Evolutionary conservation across 2,888 invertebrate genomes (phyloP), one percentile per base, ranked within the genome.

Genomic region (Prosopocoilus inquinatus): DNA sequence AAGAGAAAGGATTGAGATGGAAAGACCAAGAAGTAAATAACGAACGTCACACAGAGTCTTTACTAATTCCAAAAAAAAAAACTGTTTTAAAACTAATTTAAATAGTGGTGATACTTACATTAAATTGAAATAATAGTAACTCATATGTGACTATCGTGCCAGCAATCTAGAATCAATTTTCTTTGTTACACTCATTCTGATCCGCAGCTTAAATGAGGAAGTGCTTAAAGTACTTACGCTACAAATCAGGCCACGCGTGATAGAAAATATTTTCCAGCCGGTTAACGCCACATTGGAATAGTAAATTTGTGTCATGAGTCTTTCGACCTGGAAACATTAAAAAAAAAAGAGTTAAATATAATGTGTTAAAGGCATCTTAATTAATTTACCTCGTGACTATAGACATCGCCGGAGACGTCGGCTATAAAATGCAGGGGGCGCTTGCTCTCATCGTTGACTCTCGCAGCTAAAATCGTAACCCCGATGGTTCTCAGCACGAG

Each of bases 101-200:
- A 28, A 28, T 28, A 4, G 20, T 28, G 20, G 20, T 39, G 43
- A 20, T 51, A 13, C 34, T 51, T 15, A 16, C 38, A 16, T 48
- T 48, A 16, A 36, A 38, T 11, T 36, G 15, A 36, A 48, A 15
- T 3, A 36, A 48, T 15, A 38, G 38, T 11, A 15, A 48, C 15
- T 41, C 41, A 15, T 41, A 41, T 38, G 32, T 43, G 9, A 44
- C 47, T 13, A 7, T 62, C 7, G 56, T 58, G 7, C 65, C 63
- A 48, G 49, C 57, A 9, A 47, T 59, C 46, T 64, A 61, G 57
- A 52, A 45, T 28, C 62, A 62, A 35, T 13, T 61, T 9, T 8
- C 60, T 43, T 48, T 58, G 16, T 16, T 16, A 16, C 16, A 16
- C 16, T 16, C 16, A 16, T 2, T 16, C 3, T 3, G 16, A n/a